Evolutionary conservation across 2,888 invertebrate genomes (phyloP), one percentile per base, ranked within the genome.

Genomic region (Odontomyia ornata): DNA sequence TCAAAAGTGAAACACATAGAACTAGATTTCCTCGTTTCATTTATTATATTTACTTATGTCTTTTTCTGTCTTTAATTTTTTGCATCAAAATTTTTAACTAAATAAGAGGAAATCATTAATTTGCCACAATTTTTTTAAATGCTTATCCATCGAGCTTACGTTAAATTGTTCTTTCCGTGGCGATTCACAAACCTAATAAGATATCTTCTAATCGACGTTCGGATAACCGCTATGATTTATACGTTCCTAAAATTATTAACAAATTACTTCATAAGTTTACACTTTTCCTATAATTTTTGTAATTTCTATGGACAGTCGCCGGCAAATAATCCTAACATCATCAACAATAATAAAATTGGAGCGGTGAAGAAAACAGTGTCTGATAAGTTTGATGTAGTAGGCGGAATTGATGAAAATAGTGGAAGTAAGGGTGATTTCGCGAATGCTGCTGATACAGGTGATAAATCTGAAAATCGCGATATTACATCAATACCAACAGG

Each of bases 271-370:
- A 36, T 73, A 56, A 77, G 60, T 60, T 69, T 77, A 36, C 73
- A 79, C 65, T 72, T 76, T 77, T 77, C 65, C 30, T 79, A 72
- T 72, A 79, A 79, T 64, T 72, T 76, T 67, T 76, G 67, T 76
- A 73, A 67, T 73, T 76, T 76, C 60, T 76, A 76, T 60, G 67
- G 76, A 56, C 79, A 79, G 79, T 21, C 76, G 43, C 60, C 73
- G 13, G n/a, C 72, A 27, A 43, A 21, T 57, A 73, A 52, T 72
- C 15, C 73, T 21, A 57, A 57, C 57, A 77, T 1, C 56, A 43
- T 5, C 43, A 27, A 13, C 13, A 75, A 76, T n/a, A 43, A 56
- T 72, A 46, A 28, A 27, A 27, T 52, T 56, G 73, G 21, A 57
- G 52, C 7, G 56, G 75, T 56, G 30, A 77, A 65, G 43, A 36